Evolutionary conservation across 1,140 invertebrate genomes (phyloP), one percentile per base, ranked within the genome.

Genomic region (Vanessa atalanta): DNA sequence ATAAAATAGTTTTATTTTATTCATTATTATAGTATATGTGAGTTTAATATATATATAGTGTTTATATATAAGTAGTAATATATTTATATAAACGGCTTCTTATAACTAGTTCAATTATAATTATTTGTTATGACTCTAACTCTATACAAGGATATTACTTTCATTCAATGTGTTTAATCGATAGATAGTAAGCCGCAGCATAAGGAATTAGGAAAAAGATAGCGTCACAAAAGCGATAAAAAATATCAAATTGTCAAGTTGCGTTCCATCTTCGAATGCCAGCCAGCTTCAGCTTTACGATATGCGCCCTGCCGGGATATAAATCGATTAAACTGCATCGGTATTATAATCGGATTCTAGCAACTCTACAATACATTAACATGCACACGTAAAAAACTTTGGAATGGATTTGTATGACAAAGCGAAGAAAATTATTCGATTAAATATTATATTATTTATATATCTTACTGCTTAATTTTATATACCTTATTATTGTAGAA

Each of bases 261-360:
- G 61, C 53, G 64, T 78, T 77, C 76, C 70, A 79, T 77, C 77
- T 79, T 64, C 70, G 72, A 78, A 80, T 78, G 53, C 53, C 78
- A 73, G 77, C 78, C 66, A 57, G 37, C 65, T 37, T 55, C 47
- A 50, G 47, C 57, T 60, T 66, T 65, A 50, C 57, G 67, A 76
- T 64, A 76, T 69, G 82, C 78, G 55, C 79, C 84, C 84, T 79
- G 82, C 78, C 75, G 87, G 64, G 82, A 80, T 76, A 80, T 72
- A 73, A 82, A 87, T 88, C 82, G 81, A 84, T 82, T 80, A 75
- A 65, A n/a, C 72, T 65, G 73, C 65, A 72, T 72, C 72, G 68
- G 70, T 73, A 75, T 76, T 73, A 67, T 74, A 75, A 77, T 77
- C 71, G 70, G 76, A 75, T 76, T 75, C 53, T 55, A 63, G 57